phyloP scores from a whole-genome alignment of 2,888 invertebrate species.

The Leptinotarsa juncta region DNA sequence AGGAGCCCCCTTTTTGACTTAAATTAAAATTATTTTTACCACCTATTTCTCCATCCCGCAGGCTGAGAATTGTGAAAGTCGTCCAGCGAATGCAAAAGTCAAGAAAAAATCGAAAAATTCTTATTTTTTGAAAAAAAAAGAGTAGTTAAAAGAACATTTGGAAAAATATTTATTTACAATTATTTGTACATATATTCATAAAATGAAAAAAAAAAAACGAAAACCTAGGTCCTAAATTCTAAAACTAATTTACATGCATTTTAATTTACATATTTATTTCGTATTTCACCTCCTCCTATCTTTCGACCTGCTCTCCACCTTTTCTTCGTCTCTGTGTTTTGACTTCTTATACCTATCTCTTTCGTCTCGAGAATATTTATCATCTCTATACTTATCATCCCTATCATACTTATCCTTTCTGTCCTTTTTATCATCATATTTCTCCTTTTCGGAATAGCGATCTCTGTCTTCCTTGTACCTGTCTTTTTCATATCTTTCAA shows the following conservation, averaged over 20 bases:
- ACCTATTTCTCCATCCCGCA: no score
- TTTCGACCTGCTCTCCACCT: conserved; percentile 56
- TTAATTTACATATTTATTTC: conserved; percentile 2
- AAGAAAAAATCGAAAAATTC: no score
- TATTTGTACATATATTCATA: conserved; percentile 10
- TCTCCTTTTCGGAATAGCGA: conserved; percentile 49
- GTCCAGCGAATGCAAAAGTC: no score
- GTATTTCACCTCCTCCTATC: conserved; percentile 52
- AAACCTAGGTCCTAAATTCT: conserved; percentile 16
- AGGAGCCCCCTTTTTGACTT: no score
- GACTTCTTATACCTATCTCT: conserved; percentile 55
- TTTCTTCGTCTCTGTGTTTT: conserved; percentile 55
- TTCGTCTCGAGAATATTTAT: conserved; percentile 54
- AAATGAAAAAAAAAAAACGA: conserved; percentile 23
- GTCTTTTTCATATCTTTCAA: conserved; percentile 60
- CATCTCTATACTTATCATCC: conserved; percentile 56
- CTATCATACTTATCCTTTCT: conserved; percentile 57
- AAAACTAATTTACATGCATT: conserved; percentile 11
- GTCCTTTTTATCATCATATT: conserved; percentile 59
- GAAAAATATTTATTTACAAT: conserved; percentile 35
- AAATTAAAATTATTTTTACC: no score
- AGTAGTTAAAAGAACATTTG: neutral
- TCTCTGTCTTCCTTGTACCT: conserved; percentile 57
- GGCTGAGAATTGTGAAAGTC: no score
- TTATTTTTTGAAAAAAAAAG: no score